Base-by-base conservation (phyloP, 2,888 invertebrate genomes). In the Tenthredo distinguenda region DNA sequence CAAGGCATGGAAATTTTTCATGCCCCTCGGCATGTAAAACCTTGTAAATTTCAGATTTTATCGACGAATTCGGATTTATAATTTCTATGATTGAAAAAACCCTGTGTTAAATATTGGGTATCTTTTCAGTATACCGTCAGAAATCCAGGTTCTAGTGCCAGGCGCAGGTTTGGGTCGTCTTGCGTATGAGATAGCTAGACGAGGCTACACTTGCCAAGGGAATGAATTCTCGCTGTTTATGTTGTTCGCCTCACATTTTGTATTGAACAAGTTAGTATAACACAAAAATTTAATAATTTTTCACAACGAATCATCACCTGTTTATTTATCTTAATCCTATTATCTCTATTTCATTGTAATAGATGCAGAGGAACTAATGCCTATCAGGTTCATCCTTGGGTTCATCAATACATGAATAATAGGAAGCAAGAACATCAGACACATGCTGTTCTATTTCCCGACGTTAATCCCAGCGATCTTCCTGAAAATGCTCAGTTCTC, bases 141-240 rank as follows among this genome's bases (percentile, higher is more conserved):
- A 95, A 85, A 94, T 98, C 26, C 96, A 96, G 89, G 96, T 99
- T 84, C 94, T 99, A 86, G 98, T 99, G 21, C 99, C 99, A 10
- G 99, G 99, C 2, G 98, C 99, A n/a, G 99, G 99, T 0, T 95
- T 99, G 6, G 99, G 99, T 0, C 95, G 99, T 86, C 95, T 99
- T 1, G 98, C 99, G 0, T 99, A 97, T 95, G 99, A 99, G 95
- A 96, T 99, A 47, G 99, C 99, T 0, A 95, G 96, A 85, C 95
- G 96, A 26, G 99, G 99, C 0, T 99, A 97, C 94, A 95, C 95
- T 12, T 99, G 99, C 90, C 98, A 99, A 94, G 99, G 99, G 87
- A 99, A 99, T 93, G 99, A 99, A 94, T 99, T 99, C 94, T 99
- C 98, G 43, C 95, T 99, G 62, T 99, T 98, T 93, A 99, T 99